Conservation (phyloP, 2,113 vertebrate species). For the Myotis yumanensis region DNA sequence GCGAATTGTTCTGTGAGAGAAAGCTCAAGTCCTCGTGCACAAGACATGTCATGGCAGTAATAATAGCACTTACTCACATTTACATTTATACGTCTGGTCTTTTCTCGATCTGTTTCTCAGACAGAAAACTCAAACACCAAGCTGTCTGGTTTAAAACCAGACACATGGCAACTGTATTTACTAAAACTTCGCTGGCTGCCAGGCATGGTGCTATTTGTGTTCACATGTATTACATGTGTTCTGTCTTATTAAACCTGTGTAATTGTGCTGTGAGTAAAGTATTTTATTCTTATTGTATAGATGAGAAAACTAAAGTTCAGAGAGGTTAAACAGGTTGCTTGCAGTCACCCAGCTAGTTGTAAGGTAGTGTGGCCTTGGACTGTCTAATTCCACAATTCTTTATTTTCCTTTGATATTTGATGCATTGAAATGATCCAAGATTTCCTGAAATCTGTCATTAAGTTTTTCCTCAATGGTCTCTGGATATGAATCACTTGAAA, state of each 20-base stretch:
- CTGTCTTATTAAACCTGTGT: background rate
- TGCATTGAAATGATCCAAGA: background rate
- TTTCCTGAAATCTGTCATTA: constrained; percentile 17
- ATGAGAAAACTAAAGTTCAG: constrained; percentile 4
- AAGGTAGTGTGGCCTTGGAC: background rate
- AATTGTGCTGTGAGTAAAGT: background rate
- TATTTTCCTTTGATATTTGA: constrained; percentile 8
- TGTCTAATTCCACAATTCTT: background rate
- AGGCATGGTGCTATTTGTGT: background rate
- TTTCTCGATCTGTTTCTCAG: constrained; percentile 55
- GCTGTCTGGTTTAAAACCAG: constrained; percentile 44
- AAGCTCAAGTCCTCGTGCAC: background rate
- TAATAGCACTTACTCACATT: constrained; percentile 20
- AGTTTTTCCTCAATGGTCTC: background rate
- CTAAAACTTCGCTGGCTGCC: background rate
- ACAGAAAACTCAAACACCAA: constrained; percentile 32
- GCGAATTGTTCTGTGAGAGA: background rate
- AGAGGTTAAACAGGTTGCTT: background rate
- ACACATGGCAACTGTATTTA: constrained; percentile 17
- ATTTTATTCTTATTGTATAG: background rate
- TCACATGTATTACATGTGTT: background rate
- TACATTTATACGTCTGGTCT: constrained; percentile 32
- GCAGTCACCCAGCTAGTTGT: background rate
- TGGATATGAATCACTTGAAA: constrained; percentile 32
- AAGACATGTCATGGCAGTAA: background rate